Base-by-base conservation (phyloP, 2,888 invertebrate genomes). In the Drosophila suboccidentalis region DNA sequence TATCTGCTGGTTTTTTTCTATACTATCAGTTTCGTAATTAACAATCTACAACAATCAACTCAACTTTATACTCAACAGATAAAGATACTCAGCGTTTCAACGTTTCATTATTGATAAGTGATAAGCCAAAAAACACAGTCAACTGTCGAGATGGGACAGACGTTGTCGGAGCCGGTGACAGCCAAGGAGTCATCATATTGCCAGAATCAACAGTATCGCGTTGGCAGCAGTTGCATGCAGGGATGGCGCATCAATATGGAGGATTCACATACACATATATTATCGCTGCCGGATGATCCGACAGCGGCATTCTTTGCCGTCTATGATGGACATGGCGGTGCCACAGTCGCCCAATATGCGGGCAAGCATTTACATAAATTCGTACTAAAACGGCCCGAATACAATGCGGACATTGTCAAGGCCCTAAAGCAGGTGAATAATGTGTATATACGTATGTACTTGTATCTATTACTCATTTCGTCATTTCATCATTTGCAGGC, bases 171-270 rank as follows among this genome's bases (percentile, higher is more conserved):
- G 93, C 99, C 99, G 46, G 96, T 99, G 78, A 99, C 99, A 32
- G 95, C 96, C 76, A 97, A 97, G 93, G 96, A 97, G 90, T 96
- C 97, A 0, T 94, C 96, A 10, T 96, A 95, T 92, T 96, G 97
- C 88, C 95, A 96, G 92, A 96, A 97, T 92, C 93, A 94, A 32
- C 93, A 94, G 5, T 95, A 93, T 89, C 92, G 94, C 6, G 93
- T 99, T 5, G 99, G 98, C n/a, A 97, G 98, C 1, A 98, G 98
- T 19, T 98, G 97, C 91, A 99, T 99, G 99, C 99, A 99, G 93
- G 99, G 99, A 92, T 99, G 99, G 99, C 94, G 99, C 74, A 96
- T 98, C 64, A 97, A 97, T 80, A 99, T 99, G 99, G 99, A 99
- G 94, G 99, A 99, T 93, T 97, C 98, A 0, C 99, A 99, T 92